Conservation (phyloP, 2,888 invertebrate species). For the Philhelius pedissequus region DNA sequence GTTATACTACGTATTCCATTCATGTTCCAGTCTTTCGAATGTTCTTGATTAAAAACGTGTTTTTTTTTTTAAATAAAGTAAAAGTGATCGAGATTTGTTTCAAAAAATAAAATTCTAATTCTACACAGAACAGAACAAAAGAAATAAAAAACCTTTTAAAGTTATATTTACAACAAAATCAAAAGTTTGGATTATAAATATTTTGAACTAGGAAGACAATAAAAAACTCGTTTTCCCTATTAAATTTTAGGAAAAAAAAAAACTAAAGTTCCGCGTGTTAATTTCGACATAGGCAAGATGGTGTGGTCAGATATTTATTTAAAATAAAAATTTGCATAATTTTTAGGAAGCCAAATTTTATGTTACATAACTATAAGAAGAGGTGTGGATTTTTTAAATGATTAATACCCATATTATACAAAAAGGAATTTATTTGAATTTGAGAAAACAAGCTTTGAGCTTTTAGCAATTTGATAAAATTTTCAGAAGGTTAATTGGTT, state of each 20-base stretch:
- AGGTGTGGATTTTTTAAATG: not conserved
- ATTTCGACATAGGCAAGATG: constrained; percentile 19
- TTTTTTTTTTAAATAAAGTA: constrained; percentile 10
- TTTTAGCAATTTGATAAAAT: not conserved
- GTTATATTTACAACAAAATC: not conserved
- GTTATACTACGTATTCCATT: not conserved
- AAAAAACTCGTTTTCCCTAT: constrained; percentile 36
- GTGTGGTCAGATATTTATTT: not conserved
- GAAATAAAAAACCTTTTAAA: not conserved
- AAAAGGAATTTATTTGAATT: not conserved
- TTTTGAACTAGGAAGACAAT: not conserved
- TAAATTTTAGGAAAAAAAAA: not conserved
- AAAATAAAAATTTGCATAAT: constrained; percentile 46
- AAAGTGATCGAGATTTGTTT: constrained; percentile 30
- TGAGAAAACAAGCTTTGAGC: not conserved
- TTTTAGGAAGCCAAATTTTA: constrained; percentile 12
- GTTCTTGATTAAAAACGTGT: not conserved
- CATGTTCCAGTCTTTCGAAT: not conserved
- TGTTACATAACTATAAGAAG: constrained; percentile 40
- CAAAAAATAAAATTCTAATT: not conserved
- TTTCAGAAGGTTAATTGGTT: not conserved
- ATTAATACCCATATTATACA: not conserved
- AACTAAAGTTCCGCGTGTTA: constrained; percentile 56
- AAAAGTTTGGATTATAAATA: not conserved
- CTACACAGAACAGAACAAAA: no score